Evolutionary conservation across 2,888 invertebrate genomes (phyloP).

Genomic region (Sarcophaga rosellei): DNA sequence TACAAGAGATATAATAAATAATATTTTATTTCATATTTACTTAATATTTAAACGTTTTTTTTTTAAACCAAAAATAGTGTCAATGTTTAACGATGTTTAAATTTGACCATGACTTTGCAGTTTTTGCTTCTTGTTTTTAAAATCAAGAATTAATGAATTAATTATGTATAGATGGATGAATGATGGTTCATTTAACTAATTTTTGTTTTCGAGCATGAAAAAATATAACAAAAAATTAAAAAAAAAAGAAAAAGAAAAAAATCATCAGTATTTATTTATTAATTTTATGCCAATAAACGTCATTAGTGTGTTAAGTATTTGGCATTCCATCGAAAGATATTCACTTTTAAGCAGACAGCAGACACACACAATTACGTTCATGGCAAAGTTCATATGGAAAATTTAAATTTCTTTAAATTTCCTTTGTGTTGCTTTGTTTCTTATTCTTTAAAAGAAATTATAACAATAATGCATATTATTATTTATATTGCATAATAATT

Average conservation of each 20-base stretch:
- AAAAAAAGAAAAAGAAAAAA: too few species aligned
- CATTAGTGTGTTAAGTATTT: too few species aligned
- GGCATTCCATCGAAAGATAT: neutral
- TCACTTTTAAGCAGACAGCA: too few species aligned
- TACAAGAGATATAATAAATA: too few species aligned
- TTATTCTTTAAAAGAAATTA: neutral
- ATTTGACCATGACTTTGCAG: slow-evolving; percentile 11
- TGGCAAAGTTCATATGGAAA: neutral
- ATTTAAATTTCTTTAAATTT: neutral
- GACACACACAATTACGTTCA: neutral
- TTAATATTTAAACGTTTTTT: too few species aligned
- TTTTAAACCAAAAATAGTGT: too few species aligned
- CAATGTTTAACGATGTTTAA: neutral
- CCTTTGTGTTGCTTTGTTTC: neutral
- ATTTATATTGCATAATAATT: neutral
- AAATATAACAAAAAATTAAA: too few species aligned
- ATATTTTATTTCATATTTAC: too few species aligned
- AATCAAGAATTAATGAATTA: neutral
- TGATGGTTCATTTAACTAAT: too few species aligned
- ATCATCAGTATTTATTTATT: too few species aligned
- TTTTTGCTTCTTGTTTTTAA: neutral
- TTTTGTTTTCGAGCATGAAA: too few species aligned
- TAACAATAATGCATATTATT: neutral
- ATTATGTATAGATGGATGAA: neutral
- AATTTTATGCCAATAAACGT: too few species aligned